phyloP scores from a whole-genome alignment of 2,888 invertebrate species.

The Herminia tarsipennalis region DNA sequence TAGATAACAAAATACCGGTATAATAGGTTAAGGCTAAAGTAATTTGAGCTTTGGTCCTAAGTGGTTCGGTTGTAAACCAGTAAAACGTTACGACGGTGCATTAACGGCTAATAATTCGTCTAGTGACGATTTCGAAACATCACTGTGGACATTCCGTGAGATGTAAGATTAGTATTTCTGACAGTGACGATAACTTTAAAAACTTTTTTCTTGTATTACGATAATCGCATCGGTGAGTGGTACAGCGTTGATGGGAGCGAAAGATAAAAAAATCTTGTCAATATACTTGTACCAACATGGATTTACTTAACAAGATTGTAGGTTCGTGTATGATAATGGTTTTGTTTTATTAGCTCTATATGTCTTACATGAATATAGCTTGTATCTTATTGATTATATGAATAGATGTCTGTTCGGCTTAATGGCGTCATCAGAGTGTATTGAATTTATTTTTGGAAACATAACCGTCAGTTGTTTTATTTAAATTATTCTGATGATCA shows the following conservation, averaged over 20 bases:
- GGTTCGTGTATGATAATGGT: slow-evolving; percentile 70
- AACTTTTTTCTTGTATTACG: slow-evolving; percentile 70
- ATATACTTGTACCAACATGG: slow-evolving; percentile 67
- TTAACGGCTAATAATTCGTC: slow-evolving; percentile 77
- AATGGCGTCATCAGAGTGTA: slow-evolving; percentile 30
- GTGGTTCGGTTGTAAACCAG: slow-evolving; percentile 65
- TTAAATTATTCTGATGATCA: slow-evolving; percentile 8
- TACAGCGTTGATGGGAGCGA: slow-evolving; percentile 61
- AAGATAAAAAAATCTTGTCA: slow-evolving; percentile 76
- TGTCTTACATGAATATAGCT: slow-evolving; percentile 57
- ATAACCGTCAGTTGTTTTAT: slow-evolving; percentile 13
- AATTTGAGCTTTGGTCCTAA: slow-evolving; percentile 69
- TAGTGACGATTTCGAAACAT: slow-evolving; percentile 76
- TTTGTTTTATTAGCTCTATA: slow-evolving; percentile 67
- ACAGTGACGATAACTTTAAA: slow-evolving; percentile 70
- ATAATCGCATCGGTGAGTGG: slow-evolving; percentile 64
- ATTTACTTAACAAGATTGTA: slow-evolving; percentile 76
- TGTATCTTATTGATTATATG: slow-evolving; percentile 55
- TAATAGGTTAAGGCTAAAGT: slow-evolving; percentile 52
- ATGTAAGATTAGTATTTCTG: slow-evolving; percentile 72
- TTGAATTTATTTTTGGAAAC: slow-evolving; percentile 19
- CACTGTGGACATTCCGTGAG: slow-evolving; percentile 65
- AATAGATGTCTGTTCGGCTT: slow-evolving; percentile 23
- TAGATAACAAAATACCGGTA: slow-evolving; percentile 40
- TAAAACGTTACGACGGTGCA: slow-evolving; percentile 68